phyloP scores from a whole-genome alignment of 2,113 vertebrate genomes.

The Hystrix cristata region DNA sequence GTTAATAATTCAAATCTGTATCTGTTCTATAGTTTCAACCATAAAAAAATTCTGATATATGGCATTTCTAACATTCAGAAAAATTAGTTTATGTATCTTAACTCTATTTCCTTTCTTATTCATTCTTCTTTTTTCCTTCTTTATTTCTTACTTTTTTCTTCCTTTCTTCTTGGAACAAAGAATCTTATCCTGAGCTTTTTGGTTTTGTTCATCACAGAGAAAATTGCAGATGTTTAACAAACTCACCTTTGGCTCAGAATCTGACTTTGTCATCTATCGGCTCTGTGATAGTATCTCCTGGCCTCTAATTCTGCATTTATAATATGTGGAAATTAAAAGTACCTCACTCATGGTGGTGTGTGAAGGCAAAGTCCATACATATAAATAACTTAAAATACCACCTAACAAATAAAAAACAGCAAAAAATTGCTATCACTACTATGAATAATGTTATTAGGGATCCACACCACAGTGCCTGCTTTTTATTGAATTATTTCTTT shows the following conservation, averaged over 20 bases:
- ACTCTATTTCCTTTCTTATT: not conserved
- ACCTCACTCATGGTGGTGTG: not conserved
- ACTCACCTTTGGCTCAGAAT: not conserved
- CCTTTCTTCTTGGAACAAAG: not conserved
- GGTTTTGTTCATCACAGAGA: not conserved
- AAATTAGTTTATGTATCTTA: not conserved
- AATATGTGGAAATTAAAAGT: not conserved
- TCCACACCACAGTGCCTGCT: not conserved
- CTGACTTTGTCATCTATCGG: not conserved
- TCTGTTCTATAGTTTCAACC: not conserved
- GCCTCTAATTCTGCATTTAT: not conserved
- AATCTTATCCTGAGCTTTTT: not conserved
- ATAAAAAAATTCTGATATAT: not conserved
- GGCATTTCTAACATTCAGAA: not conserved
- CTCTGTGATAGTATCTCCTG: not conserved
- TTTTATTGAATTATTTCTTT: conserved; percentile 11
- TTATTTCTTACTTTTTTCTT: not conserved
- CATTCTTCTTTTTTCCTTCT: not conserved
- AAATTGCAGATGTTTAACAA: not conserved
- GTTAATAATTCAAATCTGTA: not conserved
- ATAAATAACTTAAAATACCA: not conserved
- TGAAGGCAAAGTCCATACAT: not conserved
- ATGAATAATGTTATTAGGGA: not conserved
- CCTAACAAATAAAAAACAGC: not conserved
- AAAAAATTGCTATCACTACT: not conserved